Conservation (phyloP, 2,797 vertebrate species). For the Pangasius mekongensis region DNA sequence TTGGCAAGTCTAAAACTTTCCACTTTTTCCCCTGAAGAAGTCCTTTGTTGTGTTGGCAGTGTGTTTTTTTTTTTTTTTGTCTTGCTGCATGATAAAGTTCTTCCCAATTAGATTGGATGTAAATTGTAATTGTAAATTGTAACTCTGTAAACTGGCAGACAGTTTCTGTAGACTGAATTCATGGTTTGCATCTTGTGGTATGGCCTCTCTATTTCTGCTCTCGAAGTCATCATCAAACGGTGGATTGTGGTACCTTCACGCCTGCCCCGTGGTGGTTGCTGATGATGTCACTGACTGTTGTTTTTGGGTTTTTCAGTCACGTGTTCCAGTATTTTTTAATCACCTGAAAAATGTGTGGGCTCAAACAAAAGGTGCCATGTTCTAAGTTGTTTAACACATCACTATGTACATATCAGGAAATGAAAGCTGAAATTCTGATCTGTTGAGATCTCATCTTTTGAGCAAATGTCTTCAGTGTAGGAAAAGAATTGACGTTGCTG, state of each 20-base stretch:
- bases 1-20: not conserved
- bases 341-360: not conserved
- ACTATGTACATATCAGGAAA: not conserved
- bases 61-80: not conserved
- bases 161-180: not conserved
- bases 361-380: not conserved
- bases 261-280: not conserved
- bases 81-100: not conserved
- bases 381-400: not conserved
- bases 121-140: too few relatives aligned
- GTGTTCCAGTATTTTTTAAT: not conserved
- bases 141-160: not conserved
- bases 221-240: not conserved
- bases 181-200: not conserved
- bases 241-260: not conserved
- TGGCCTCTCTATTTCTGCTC: too few relatives aligned
- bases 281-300: too few relatives aligned
- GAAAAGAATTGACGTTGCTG: not conserved
- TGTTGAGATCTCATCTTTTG: not conserved
- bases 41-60: too few relatives aligned
- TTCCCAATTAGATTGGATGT: not conserved
- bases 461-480: not conserved
- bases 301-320: not conserved
- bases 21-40: not conserved
- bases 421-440: not conserved